Evolutionary conservation across 2,888 invertebrate genomes (phyloP).

Genomic region (Drosophila birchii): DNA sequence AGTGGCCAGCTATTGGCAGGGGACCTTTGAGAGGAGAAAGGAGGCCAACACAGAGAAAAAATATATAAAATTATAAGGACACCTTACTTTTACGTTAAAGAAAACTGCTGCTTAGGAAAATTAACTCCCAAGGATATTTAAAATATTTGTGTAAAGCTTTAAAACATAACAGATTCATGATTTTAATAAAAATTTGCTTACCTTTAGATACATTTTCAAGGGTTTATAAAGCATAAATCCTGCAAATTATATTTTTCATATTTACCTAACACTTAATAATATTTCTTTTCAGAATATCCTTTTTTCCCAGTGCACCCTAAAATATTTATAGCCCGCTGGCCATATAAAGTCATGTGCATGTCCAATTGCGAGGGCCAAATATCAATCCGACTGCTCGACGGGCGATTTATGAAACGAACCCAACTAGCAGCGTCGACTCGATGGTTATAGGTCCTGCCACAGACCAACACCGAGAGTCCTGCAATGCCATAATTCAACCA

Average conservation of each 20-base stretch:
- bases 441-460: neutral
- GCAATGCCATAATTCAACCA: slow-evolving; percentile 45
- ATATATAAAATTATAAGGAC: neutral
- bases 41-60: neutral
- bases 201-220: neutral
- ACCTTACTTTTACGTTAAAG: neutral
- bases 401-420: slow-evolving; percentile 37
- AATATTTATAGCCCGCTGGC: slow-evolving; percentile 36
- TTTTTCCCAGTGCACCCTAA: slow-evolving; percentile 8
- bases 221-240: neutral
- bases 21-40: neutral
- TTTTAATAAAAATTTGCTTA: neutral
- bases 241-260: neutral
- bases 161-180: neutral
- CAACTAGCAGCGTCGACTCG: neutral
- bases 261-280: neutral
- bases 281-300: neutral
- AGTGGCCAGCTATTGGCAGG: slow-evolving; percentile 38
- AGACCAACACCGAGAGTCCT: neutral
- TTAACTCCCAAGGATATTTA: no score
- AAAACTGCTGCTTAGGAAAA: neutral
- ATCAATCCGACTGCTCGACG: slow-evolving; percentile 19
- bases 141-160: no score
- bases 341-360: slow-evolving; percentile 44
- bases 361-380: slow-evolving; percentile 34